Conservation (phyloP, 2,888 invertebrate species). For the Liodrosophila aerea region DNA sequence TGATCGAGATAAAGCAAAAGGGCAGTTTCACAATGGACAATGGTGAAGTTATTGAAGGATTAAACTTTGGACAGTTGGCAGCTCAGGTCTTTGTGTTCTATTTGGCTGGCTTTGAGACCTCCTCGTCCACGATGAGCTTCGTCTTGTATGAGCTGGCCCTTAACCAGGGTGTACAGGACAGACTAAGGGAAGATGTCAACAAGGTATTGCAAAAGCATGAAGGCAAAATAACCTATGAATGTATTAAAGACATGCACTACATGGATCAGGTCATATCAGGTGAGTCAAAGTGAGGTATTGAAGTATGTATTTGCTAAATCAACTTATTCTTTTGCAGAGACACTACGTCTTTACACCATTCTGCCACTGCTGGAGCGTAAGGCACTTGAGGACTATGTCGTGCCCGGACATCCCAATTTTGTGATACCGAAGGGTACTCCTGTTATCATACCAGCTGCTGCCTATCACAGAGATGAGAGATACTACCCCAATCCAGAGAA, state of each 20-base stretch:
- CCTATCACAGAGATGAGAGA: constrained; percentile 84
- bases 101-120: constrained; percentile 84
- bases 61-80: constrained; percentile 81
- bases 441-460: constrained; percentile 76
- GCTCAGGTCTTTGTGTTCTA: constrained; percentile 84
- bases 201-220: constrained; percentile 78
- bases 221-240: constrained; percentile 81
- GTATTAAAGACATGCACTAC: constrained; percentile 82
- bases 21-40: constrained; percentile 61
- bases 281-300: too few species aligned
- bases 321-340: constrained; percentile 80
- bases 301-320: constrained; percentile 10
- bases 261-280: constrained; percentile 83
- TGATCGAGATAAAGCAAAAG: constrained; percentile 81
- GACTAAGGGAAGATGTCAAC: constrained; percentile 82
- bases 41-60: constrained; percentile 57
- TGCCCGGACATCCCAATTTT: constrained; percentile 83
- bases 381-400: constrained; percentile 83
- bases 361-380: constrained; percentile 83
- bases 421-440: constrained; percentile 82
- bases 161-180: constrained; percentile 83
- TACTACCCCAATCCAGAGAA: constrained; percentile 84
- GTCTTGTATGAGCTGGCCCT: constrained; percentile 83
- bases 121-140: constrained; percentile 82
- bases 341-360: constrained; percentile 84